phyloP scores from a whole-genome alignment of 1,140 invertebrate genomes.

The Papilio dardanus region DNA sequence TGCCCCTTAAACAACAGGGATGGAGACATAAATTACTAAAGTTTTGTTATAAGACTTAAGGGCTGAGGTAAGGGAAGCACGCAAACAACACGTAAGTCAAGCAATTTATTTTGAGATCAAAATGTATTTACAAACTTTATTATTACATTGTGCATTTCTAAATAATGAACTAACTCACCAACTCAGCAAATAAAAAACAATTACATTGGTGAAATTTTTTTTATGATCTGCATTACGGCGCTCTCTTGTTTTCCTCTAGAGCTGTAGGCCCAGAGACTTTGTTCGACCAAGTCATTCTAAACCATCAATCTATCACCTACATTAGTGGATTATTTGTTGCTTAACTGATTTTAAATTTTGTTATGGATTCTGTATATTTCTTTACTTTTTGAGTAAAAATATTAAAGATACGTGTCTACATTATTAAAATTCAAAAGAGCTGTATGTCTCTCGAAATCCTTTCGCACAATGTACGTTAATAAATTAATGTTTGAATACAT shows the following conservation, averaged over 20 bases:
- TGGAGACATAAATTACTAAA: slow-evolving; percentile 57
- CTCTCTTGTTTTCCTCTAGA: no score
- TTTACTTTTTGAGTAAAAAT: background rate
- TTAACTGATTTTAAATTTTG: no score
- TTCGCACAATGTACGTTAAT: background rate
- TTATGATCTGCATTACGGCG: no score
- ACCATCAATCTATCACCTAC: no score
- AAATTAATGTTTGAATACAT: background rate
- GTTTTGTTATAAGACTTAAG: slow-evolving; percentile 46
- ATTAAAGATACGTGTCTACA: background rate
- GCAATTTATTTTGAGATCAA: background rate
- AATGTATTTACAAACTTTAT: background rate
- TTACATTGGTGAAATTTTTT: no score
- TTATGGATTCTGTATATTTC: no score
- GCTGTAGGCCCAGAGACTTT: no score
- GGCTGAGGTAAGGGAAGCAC: slow-evolving; percentile 10
- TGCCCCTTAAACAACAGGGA: slow-evolving; percentile 30
- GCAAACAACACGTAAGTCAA: slow-evolving; percentile 14
- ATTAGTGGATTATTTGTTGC: no score
- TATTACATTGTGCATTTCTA: no score
- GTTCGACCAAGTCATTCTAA: no score
- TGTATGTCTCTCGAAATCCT: background rate
- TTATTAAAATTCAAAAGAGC: background rate
- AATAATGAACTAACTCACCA: no score
- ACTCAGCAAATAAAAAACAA: no score